Conservation (phyloP, 1,140 invertebrate species). For the Campoletis sonorensis region DNA sequence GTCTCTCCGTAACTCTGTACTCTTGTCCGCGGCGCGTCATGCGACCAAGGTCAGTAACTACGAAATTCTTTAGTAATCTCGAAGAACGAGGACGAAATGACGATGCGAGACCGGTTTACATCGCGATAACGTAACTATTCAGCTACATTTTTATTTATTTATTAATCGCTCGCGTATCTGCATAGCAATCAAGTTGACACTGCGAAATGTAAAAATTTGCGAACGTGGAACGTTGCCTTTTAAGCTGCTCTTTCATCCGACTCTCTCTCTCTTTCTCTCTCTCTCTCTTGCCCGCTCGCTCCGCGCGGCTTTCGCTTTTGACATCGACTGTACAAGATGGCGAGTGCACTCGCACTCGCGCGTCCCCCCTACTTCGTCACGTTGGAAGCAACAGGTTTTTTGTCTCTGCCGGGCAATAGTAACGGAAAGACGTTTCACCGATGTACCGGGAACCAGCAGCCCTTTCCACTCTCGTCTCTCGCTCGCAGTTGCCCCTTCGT, state of each 20-base stretch:
- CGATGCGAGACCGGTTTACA: neutral
- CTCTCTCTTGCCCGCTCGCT: neutral
- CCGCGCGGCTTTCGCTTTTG: neutral
- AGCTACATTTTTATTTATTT: too few species aligned
- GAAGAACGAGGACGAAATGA: neutral
- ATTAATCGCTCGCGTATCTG: too few species aligned
- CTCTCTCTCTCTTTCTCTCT: constrained; percentile 26
- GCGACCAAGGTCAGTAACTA: neutral
- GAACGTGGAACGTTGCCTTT: neutral
- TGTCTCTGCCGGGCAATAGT: neutral
- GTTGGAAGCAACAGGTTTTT: constrained; percentile 37
- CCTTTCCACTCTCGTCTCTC: neutral
- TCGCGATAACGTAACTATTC: neutral
- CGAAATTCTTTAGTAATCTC: neutral
- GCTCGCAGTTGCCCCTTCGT: neutral
- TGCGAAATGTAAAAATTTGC: too few species aligned
- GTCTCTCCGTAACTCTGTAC: too few species aligned
- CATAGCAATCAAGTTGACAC: too few species aligned
- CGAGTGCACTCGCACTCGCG: constrained; percentile 35
- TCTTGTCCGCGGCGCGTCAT: neutral
- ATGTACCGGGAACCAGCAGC: neutral
- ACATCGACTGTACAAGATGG: neutral
- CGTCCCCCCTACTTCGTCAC: neutral
- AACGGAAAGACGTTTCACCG: neutral
- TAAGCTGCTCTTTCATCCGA: neutral